Evolutionary conservation across 30 jellyfish, hydroid and myxozoan genomes (phyloP).

Genomic region (Aurelia coerulea): DNA sequence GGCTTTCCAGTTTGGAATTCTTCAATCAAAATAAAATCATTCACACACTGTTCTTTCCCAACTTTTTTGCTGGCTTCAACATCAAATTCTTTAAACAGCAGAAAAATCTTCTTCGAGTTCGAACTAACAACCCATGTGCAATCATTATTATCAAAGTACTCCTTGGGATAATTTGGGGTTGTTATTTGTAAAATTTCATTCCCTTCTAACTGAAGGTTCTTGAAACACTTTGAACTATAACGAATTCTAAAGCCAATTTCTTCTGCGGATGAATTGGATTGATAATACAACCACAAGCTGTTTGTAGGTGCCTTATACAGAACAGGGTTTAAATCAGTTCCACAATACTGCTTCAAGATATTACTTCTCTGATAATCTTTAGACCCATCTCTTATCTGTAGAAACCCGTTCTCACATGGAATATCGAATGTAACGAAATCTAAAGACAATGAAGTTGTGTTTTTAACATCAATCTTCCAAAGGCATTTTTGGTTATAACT

Average conservation of each 20-base stretch:
- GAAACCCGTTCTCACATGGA: conserved; percentile 62
- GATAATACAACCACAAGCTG: conserved; percentile 52
- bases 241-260: conserved; percentile 72
- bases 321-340: conserved; percentile 28
- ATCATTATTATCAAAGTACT: conserved; percentile 62
- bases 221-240: conserved; percentile 56
- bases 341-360: conserved; percentile 43
- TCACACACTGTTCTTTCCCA: conserved; percentile 13
- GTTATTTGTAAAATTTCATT: conserved; percentile 4
- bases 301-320: conserved; percentile 26
- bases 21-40: conserved; percentile 37
- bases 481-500: conserved; percentile 55
- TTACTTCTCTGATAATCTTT: conserved; percentile 4
- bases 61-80: conserved; percentile 41
- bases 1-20: not conserved
- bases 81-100: conserved; percentile 48
- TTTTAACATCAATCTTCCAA: conserved; percentile 61
- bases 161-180: conserved; percentile 71
- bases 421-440: conserved; percentile 65
- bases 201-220: conserved; percentile 1
- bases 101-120: not conserved
- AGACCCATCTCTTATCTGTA: conserved; percentile 63
- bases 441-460: conserved; percentile 48
- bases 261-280: conserved; percentile 69
- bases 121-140: conserved; percentile 58